Evolutionary conservation across 2,113 vertebrate genomes (phyloP).

Genomic region (Varanus komodoensis): DNA sequence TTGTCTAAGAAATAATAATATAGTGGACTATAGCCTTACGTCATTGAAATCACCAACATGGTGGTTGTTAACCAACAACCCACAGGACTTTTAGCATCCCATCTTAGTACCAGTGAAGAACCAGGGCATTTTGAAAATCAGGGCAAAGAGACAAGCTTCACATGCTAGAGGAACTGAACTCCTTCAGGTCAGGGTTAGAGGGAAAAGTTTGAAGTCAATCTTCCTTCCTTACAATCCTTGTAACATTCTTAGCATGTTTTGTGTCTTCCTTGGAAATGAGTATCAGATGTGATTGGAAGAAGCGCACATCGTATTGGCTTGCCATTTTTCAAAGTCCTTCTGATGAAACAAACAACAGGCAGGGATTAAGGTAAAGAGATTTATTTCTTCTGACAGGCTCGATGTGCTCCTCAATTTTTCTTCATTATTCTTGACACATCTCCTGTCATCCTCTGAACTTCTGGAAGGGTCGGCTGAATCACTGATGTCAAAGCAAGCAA

Average conservation of each 20-base stretch:
- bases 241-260: slow-evolving; percentile 5
- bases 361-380: neutral
- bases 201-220: slow-evolving; percentile 8
- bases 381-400: slow-evolving; percentile 47
- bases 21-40: neutral
- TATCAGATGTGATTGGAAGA: neutral
- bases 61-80: neutral
- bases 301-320: rapidly evolving
- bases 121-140: neutral
- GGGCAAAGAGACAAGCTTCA: too few relatives aligned
- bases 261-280: neutral
- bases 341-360: slow-evolving; percentile 29
- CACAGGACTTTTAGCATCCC: neutral
- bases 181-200: slow-evolving; percentile 12
- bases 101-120: neutral
- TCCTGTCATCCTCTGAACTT: slow-evolving; percentile 47
- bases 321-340: neutral
- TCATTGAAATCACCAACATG: neutral
- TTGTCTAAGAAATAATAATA: neutral
- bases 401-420: neutral
- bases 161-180: neutral
- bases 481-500: neutral
- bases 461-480: neutral
- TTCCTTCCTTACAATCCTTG: neutral
- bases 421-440: slow-evolving; percentile 45